Evolutionary conservation across 2,888 invertebrate genomes (phyloP).

Genomic region (Gerosis bhagava): DNA sequence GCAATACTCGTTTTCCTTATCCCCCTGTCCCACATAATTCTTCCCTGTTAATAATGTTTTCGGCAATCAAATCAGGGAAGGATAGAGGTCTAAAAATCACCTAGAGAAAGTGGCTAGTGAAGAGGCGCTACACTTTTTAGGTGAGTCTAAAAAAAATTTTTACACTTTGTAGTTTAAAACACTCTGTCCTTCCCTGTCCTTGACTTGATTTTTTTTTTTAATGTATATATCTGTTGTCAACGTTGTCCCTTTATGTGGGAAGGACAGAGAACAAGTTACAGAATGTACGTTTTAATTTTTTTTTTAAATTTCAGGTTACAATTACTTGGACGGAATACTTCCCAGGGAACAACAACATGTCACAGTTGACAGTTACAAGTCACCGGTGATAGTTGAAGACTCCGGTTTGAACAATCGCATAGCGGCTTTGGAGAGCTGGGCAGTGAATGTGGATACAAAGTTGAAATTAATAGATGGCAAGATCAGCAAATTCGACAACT

Average conservation of each 20-base stretch:
- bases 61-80: conserved; percentile 61
- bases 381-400: conserved; percentile 57
- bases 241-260: conserved; percentile 57
- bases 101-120: conserved; percentile 66
- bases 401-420: conserved; percentile 57
- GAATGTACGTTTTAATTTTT: conserved; percentile 21
- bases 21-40: conserved; percentile 57
- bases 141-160: conserved; percentile 65
- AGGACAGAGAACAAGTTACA: conserved; percentile 63
- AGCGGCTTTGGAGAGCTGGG: conserved; percentile 70
- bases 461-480: conserved; percentile 81
- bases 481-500: conserved; percentile 69
- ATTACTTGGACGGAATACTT: conserved; percentile 46
- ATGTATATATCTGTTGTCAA: no score
- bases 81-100: conserved; percentile 74
- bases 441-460: conserved; percentile 75
- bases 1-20: conserved; percentile 45
- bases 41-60: conserved; percentile 49
- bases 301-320: conserved; percentile 63
- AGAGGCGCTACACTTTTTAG: conserved; percentile 72
- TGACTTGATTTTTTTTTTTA: no score
- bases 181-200: conserved; percentile 85
- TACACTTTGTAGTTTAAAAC: conserved; percentile 47
- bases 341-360: conserved; percentile 41
- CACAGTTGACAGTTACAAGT: conserved; percentile 51